These are phyloP conservation scores for Lasioglossum calceatum DNA, from an alignment of 2,888 invertebrate genomes.

Conservation along the genomic window DNA sequence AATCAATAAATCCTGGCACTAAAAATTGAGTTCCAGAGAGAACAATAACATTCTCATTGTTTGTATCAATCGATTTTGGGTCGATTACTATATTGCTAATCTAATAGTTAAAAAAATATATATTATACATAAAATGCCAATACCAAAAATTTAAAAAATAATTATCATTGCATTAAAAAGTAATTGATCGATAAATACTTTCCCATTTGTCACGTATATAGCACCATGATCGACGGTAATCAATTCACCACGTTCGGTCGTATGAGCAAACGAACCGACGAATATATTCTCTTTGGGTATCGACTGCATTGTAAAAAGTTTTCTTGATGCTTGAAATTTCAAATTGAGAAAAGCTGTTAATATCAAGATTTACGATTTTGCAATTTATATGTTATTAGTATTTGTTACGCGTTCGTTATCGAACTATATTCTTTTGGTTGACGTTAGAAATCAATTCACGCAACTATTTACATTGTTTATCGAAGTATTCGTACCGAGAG, in stretches of 20 bases:
- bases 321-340: not conserved
- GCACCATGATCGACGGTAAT: slow-evolving; percentile 72
- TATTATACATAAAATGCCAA: not conserved
- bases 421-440: not conserved
- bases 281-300: slow-evolving; percentile 62
- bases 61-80: slow-evolving; percentile 60
- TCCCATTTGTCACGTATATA: slow-evolving; percentile 77
- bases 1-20: slow-evolving; percentile 95
- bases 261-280: slow-evolving; percentile 79
- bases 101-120: slow-evolving; percentile 60
- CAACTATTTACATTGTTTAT: not conserved
- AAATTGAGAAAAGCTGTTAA: not conserved
- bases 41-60: slow-evolving; percentile 63
- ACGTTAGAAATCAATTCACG: not conserved
- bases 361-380: not conserved
- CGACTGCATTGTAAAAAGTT: slow-evolving; percentile 50
- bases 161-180: not conserved
- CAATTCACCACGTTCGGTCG: slow-evolving; percentile 71
- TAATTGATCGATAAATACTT: slow-evolving; percentile 68
- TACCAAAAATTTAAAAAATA: not conserved
- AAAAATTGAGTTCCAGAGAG: slow-evolving; percentile 87
- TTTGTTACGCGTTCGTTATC: not conserved
- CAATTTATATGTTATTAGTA: not conserved
- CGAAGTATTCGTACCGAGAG: not conserved
- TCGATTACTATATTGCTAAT: slow-evolving; percentile 70